Evolutionary conservation across 1,140 invertebrate species (phyloP), one percentile per base, ranked within the genome.

Genomic region (Uloborus diversus): DNA sequence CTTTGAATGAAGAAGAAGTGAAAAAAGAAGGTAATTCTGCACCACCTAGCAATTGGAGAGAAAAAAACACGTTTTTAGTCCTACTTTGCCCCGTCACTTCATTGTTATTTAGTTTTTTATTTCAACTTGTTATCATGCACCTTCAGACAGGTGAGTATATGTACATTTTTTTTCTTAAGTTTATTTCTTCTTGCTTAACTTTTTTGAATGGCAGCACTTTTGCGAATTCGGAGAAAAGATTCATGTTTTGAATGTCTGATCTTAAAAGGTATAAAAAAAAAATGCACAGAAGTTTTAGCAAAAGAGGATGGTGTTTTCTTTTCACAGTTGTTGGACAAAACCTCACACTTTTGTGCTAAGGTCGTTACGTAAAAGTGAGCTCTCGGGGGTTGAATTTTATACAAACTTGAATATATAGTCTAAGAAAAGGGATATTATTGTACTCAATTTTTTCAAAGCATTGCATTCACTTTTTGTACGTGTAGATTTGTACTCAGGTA

Each of bases 101-200:
- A 35, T 33, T n/a, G 33, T 75, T 65, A 65, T 49, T 25, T 25
- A n/a, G 23, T 47, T 28, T 78, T 78, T 64, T 78, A 25, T 42
- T 35, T 20, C 25, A 62, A 78, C 73, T 78, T 49, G 73, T 78
- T 78, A 78, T 78, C 73, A 78, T 65, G 62, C 73, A 57, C 62
- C 62, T 78, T 78, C 73, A 78, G 73, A 78, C 73, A 78, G 73
- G 73, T 78, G 73, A 75, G 70, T 57, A 57, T 25, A 33, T 75
- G 59, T 47, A 23, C 27, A 25, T n/a, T 66, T 65, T 65, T 66
- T 62, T 59, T 14, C 51, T 53, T 62, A 62, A 37, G 33, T 56
- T 66, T 56, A 28, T 56, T 78, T 66, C 35, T 56, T 61, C 61
- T 42, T 73, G 59, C 14, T 73, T 47, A 37, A 35, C 20, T 61